Evolutionary conservation across 2,888 invertebrate genomes (phyloP).

Genomic region (Hirtodrosophila histrioides): DNA sequence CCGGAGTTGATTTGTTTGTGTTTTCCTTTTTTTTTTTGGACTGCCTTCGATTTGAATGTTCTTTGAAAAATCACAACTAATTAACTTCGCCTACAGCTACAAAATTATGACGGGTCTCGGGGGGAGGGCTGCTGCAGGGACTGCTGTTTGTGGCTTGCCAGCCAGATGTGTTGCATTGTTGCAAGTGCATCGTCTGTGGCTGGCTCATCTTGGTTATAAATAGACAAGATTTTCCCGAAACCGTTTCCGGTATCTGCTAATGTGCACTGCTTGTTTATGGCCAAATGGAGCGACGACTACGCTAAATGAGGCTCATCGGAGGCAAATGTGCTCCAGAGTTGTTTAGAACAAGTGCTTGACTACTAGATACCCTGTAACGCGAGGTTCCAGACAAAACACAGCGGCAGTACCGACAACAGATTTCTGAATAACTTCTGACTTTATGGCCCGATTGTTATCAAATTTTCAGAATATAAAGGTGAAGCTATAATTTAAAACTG

Average conservation of each 20-base stretch:
- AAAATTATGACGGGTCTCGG: slow-evolving; percentile 37
- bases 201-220: slow-evolving; percentile 20
- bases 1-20: slow-evolving; percentile 36
- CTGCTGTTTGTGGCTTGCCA: slow-evolving; percentile 26
- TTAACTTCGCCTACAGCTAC: slow-evolving; percentile 85
- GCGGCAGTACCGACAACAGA: too few relatives aligned
- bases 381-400: too few relatives aligned
- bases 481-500: too few relatives aligned
- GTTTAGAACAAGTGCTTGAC: too few relatives aligned
- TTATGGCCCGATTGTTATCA: too few relatives aligned
- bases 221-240: slow-evolving; percentile 41
- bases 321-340: slow-evolving; percentile 1
- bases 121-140: not conserved
- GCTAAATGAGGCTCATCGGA: slow-evolving; percentile 55
- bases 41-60: slow-evolving; percentile 67
- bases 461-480: too few relatives aligned
- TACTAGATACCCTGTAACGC: too few relatives aligned
- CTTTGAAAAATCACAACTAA: slow-evolving; percentile 80
- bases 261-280: slow-evolving; percentile 47
- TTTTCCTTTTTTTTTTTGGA: slow-evolving; percentile 28
- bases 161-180: slow-evolving; percentile 67
- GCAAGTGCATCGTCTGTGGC: slow-evolving; percentile 19
- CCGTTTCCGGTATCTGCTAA: slow-evolving; percentile 50
- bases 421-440: too few relatives aligned
- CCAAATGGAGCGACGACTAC: slow-evolving; percentile 42